phyloP scores from a whole-genome alignment of 2,888 invertebrate species.

The Eudemis profundana region DNA sequence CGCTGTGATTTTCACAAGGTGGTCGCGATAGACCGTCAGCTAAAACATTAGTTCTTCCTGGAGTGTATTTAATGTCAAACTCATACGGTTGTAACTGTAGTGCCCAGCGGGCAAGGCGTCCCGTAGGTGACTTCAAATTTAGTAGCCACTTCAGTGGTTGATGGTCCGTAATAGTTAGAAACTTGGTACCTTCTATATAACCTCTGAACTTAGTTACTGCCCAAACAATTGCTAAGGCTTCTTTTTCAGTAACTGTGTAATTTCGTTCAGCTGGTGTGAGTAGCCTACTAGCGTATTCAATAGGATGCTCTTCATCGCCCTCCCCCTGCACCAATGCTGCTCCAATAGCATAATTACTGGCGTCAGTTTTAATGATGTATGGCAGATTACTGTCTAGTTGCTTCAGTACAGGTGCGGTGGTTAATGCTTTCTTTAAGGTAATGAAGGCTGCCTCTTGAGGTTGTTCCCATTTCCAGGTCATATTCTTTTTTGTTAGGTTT shows the following conservation, averaged over 20 bases:
- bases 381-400: slow-evolving; percentile 33
- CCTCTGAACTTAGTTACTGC: slow-evolving; percentile 47
- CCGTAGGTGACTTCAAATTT: slow-evolving; percentile 54
- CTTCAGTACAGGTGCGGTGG: slow-evolving; percentile 17
- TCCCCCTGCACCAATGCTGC: slow-evolving; percentile 11
- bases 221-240: slow-evolving; percentile 51
- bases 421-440: background rate
- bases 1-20: background rate
- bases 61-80: slow-evolving; percentile 57
- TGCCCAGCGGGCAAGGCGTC: slow-evolving; percentile 70
- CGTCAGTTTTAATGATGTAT: background rate
- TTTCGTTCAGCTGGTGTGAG: slow-evolving; percentile 54
- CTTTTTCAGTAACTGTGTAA: slow-evolving; percentile 65
- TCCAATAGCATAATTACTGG: slow-evolving; percentile 14
- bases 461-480: background rate
- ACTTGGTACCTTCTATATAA: slow-evolving; percentile 60
- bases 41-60: slow-evolving; percentile 59
- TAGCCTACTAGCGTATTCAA: too few relatives aligned
- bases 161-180: slow-evolving; percentile 61
- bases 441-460: background rate
- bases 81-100: slow-evolving; percentile 58
- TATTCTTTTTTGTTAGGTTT: slow-evolving; percentile 6
- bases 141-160: slow-evolving; percentile 41
- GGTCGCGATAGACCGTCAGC: slow-evolving; percentile 59
- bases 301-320: background rate